Evolutionary conservation across 2,888 invertebrate genomes (phyloP).

Genomic region (Notodonta ziczac): DNA sequence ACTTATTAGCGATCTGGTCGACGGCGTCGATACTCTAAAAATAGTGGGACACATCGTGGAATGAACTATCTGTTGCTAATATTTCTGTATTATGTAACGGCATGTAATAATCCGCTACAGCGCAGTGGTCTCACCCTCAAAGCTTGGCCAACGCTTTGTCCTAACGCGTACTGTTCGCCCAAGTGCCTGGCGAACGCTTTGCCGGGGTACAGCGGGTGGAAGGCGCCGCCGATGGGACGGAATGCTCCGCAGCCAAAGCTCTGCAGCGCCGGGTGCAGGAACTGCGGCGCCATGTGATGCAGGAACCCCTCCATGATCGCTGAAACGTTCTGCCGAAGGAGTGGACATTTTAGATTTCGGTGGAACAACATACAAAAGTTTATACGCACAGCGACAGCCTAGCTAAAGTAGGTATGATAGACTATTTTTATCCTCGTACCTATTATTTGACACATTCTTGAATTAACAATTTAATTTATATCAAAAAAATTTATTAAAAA

Average conservation of each 20-base stretch:
- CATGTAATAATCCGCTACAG: not conserved
- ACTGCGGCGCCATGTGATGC: constrained; percentile 83
- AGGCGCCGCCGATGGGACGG: constrained; percentile 79
- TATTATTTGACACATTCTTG: too few species aligned
- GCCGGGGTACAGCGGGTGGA: constrained; percentile 79
- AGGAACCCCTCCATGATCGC: constrained; percentile 78
- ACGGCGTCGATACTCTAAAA: too few species aligned
- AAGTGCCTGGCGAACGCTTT: constrained; percentile 80
- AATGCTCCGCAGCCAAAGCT: constrained; percentile 82
- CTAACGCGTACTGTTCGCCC: constrained; percentile 79
- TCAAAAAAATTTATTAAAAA: too few species aligned
- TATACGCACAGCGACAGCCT: not conserved
- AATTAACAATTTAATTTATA: too few species aligned
- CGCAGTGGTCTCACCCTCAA: constrained; percentile 59
- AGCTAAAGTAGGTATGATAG: too few species aligned
- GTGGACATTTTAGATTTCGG: constrained; percentile 5
- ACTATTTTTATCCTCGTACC: too few species aligned
- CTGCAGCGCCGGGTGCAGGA: constrained; percentile 80
- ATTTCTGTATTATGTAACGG: too few species aligned
- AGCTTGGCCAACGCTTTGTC: constrained; percentile 79
- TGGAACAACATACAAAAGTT: not conserved
- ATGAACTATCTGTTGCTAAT: too few species aligned
- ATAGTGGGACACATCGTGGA: too few species aligned
- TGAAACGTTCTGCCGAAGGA: constrained; percentile 38
- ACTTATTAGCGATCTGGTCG: too few species aligned